A percentile compares a stretch with the other conserved stretches of the same genome.
These are phyloP conservation scores for Himalopsyche tibetana DNA, from an alignment of 2,888 invertebrate genomes.

Conservation along the genomic window DNA sequence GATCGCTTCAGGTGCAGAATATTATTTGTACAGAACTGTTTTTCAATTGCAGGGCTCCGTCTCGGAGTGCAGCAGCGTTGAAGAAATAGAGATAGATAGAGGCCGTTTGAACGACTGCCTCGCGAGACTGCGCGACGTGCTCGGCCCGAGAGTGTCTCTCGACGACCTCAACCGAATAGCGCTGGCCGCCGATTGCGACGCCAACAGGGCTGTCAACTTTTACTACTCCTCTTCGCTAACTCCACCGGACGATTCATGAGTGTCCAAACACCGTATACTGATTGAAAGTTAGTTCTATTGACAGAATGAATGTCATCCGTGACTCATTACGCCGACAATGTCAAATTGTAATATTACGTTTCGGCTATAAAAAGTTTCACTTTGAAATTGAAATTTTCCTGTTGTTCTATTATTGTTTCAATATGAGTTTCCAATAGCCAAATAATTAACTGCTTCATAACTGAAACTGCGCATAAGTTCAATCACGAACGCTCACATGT, in stretches of 20 bases:
- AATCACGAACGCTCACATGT: neutral
- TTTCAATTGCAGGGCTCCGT: conserved; percentile 66
- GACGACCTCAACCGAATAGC: conserved; percentile 75
- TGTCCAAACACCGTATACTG: neutral
- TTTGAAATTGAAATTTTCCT: neutral
- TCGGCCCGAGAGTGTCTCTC: conserved; percentile 75
- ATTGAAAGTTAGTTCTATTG: neutral
- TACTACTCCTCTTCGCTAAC: conserved; percentile 69
- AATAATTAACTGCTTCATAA: neutral
- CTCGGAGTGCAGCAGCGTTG: conserved; percentile 69
- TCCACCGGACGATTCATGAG: conserved; percentile 51
- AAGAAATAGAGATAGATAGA: conserved; percentile 69
- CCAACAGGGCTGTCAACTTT: conserved; percentile 78
- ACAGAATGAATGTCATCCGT: neutral
- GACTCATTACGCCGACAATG: neutral
- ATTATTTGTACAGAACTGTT: neutral
- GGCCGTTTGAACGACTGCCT: conserved; percentile 74
- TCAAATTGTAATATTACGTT: neutral
- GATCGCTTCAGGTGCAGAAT: too few species aligned
- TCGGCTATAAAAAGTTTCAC: too few species aligned
- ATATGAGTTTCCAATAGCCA: neutral
- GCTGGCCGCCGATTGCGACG: conserved; percentile 78
- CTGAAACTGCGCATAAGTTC: neutral
- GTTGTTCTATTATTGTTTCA: neutral
- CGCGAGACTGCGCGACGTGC: conserved; percentile 74